A percentile compares a stretch with the other conserved stretches of the same genome.
These are phyloP conservation scores for Formicarius rufipectus DNA, from an alignment of 2,113 vertebrate species.

Conservation along the genomic window DNA sequence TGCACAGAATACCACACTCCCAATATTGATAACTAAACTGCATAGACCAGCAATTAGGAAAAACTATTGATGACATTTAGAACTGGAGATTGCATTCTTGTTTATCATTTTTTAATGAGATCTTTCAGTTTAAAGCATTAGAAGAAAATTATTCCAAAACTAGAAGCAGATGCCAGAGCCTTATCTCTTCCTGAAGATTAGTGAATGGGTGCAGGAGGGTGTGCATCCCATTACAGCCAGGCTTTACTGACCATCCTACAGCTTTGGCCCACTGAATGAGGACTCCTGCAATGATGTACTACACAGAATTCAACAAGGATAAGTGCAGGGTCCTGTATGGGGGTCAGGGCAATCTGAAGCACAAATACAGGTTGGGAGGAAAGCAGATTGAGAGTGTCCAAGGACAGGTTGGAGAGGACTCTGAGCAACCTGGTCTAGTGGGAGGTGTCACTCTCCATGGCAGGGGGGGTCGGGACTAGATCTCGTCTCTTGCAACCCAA, in stretches of 20 bases:
- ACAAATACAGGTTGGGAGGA: not conserved
- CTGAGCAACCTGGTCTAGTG: not conserved
- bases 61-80: not conserved
- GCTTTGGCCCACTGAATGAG: not conserved
- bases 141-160: not conserved
- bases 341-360: not conserved
- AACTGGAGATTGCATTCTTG: not conserved
- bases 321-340: not conserved
- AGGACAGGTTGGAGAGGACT: not conserved
- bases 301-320: not conserved
- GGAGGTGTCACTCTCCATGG: not conserved
- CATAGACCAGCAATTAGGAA: not conserved
- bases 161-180: not conserved
- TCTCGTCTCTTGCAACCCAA: not conserved
- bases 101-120: not conserved
- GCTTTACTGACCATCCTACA: not conserved
- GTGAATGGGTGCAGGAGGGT: not conserved
- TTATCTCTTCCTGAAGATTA: not conserved
- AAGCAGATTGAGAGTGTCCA: not conserved
- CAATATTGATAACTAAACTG: not conserved
- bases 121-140: not conserved
- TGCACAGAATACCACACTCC: not conserved
- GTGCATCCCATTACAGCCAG: not conserved
- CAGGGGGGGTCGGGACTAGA: not conserved
- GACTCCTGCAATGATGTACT: not conserved